Base-by-base conservation (phyloP, 2,797 vertebrate genomes). In the Anabacerthia variegaticeps region DNA sequence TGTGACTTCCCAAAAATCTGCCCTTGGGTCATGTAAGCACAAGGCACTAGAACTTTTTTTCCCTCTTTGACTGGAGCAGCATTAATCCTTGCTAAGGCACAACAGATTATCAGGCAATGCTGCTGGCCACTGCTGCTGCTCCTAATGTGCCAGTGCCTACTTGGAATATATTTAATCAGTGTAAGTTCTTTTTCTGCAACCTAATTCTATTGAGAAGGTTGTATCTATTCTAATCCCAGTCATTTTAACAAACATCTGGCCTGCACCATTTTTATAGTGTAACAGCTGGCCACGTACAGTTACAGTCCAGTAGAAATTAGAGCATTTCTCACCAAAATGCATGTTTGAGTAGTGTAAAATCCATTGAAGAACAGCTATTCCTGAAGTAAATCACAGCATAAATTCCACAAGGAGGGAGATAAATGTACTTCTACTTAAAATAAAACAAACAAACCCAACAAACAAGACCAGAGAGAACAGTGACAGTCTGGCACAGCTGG, bases 241-340 rank as follows among this genome's bases (percentile, higher is more conserved):
- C 23, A 66, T 85, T 94, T 67, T 68, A 49, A 81, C 63, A 84
- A 96, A 71, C 84, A 95, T 89, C 79, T 77, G 88, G 85, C 67
- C 86, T 58, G 30, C 27, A 6, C 34, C 54, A 37, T 39, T 88
- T 80, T 32, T 75, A 41, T 12, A 34, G 34, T 13, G n/a, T 20
- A 89, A 89, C 86, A 96, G 86, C 94, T 65, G 91, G 52, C 30
- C 59, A 59, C 37, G 62, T 2, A 20, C 9, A 81, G 66, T 66
- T 41, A 26, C 2, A 0, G 67, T 32, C 55, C 34, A 34, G 28
- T 26, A 36, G 26, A 90, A 92, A 89, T 23, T 1, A 82, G 59
- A 93, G 19, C 7, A 36, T 56, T 69, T 76, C 21, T 62, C 36
- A 37, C 46, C 37, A 49, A 68, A 96, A 75, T 41, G 13, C 15